Evolutionary conservation across 2,797 vertebrate species (phyloP), one percentile per base, ranked within the genome.

Genomic region (Sebastes nivosus): DNA sequence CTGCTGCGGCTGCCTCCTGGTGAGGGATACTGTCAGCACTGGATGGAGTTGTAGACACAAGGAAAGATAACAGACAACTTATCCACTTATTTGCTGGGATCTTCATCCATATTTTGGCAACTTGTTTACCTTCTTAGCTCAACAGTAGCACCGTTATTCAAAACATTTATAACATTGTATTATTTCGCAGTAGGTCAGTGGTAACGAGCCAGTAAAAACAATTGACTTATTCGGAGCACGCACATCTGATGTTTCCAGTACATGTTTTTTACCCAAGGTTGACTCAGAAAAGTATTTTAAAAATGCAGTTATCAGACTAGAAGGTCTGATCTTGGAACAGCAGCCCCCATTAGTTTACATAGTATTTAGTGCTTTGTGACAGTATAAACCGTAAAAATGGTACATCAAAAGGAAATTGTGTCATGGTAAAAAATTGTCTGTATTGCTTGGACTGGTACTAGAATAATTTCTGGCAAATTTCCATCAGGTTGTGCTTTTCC

Each of bases 1-100:
- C 30, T 68, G 79, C 79, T 64, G 76, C 78, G 60, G 83, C 83
- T 78, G 82, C 71, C 68, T 67, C 27, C 58, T 78, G 73, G 13
- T 67, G 46, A 66, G 65, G 54, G 60, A 70, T 20, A 64, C 67
- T 24, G 58, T 77, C 68, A 24, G 36, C 25, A 27, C 82, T 27
- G 20, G 50, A 74, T 72, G 8, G 66, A 66, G 32, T 24, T 50
- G 65, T 54, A 78, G 25, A 75, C 54, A 18, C 22, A 68, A 75
- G 25, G 27, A 12, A 54, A 79, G 7, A 67, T 57, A 27, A 54
- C 25, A 3, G 3, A 52, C 8, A 75, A 65, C 6, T 9, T 18
- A 60, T n/a, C 3, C 7, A 9, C 18, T 32, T n/a, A 6, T 32
- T 73, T 58, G 25, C 22, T 46, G 5, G 16, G 27, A 36, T 54